Evolutionary conservation across 2,888 invertebrate species (phyloP).

Genomic region (Agrilus cyanescens): DNA sequence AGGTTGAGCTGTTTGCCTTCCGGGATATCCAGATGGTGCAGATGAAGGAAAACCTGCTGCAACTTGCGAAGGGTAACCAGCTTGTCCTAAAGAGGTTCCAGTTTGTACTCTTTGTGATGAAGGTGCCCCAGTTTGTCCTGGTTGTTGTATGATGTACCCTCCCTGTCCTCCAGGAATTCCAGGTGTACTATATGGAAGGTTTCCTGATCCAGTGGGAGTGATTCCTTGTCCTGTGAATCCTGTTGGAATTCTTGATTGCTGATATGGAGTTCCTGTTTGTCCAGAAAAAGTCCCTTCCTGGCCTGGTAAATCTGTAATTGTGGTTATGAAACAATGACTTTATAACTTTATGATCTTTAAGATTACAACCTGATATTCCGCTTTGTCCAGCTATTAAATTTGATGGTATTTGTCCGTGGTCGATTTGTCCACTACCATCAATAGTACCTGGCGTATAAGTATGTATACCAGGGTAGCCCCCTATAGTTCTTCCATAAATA

Average conservation of each 20-base stretch:
- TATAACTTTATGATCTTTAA: not conserved
- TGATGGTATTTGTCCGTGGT: constrained; percentile 2
- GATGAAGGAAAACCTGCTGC: constrained; percentile 1
- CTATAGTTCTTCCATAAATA: too few species aligned
- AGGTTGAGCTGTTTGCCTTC: not conserved
- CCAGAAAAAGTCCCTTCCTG: constrained; percentile 4
- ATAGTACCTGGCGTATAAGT: not conserved
- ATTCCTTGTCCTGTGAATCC: not conserved
- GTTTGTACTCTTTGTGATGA: constrained; percentile 5
- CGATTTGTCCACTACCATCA: constrained; percentile 6
- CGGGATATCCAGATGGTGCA: not conserved
- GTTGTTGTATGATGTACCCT: constrained; percentile 8
- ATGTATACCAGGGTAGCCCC: too few species aligned
- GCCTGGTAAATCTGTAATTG: not conserved
- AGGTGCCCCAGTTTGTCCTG: constrained; percentile 5
- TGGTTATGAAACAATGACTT: not conserved
- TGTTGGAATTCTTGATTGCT: constrained; percentile 8
- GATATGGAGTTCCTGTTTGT: constrained; percentile 11
- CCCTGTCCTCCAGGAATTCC: constrained; percentile 3
- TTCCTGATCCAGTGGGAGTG: constrained; percentile 1
- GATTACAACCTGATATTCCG: too few species aligned
- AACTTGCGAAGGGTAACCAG: constrained; percentile 1
- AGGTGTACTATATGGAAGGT: not conserved
- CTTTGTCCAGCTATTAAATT: not conserved
- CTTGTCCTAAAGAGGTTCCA: constrained; percentile 1